phyloP scores from a whole-genome alignment of 1,140 invertebrate species.

The Calephelis nemesis region DNA sequence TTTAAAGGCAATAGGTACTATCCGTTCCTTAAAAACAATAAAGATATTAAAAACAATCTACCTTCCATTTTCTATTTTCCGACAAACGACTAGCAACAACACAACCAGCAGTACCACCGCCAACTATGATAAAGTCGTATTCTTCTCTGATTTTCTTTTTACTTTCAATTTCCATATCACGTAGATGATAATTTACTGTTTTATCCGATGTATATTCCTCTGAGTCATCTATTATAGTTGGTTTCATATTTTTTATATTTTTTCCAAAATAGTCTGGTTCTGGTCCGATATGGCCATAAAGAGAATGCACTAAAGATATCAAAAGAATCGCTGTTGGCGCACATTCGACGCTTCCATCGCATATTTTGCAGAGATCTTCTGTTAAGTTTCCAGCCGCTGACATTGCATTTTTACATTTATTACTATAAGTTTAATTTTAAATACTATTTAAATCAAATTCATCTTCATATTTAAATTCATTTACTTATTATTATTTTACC shows the following conservation, averaged over 20 bases:
- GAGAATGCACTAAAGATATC: slow-evolving; percentile 59
- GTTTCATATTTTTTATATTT: slow-evolving; percentile 27
- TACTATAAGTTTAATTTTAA: slow-evolving; percentile 14
- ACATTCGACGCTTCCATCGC: slow-evolving; percentile 67
- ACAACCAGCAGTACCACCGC: slow-evolving; percentile 64
- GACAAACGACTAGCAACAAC: slow-evolving; percentile 63
- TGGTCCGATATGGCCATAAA: slow-evolving; percentile 59
- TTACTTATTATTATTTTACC: too few relatives aligned
- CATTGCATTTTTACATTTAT: slow-evolving; percentile 57
- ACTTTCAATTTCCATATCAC: neutral
- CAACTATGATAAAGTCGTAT: slow-evolving; percentile 64
- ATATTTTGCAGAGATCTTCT: slow-evolving; percentile 66
- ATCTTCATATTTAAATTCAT: neutral
- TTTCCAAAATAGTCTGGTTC: slow-evolving; percentile 62
- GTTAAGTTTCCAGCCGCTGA: slow-evolving; percentile 53
- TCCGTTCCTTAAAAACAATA: too few relatives aligned
- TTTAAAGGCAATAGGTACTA: too few relatives aligned
- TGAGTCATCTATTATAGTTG: neutral
- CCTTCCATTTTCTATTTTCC: slow-evolving; percentile 69
- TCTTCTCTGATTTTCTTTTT: slow-evolving; percentile 27
- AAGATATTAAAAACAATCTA: slow-evolving; percentile 22
- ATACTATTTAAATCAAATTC: neutral
- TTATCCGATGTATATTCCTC: neutral
- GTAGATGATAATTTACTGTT: neutral
- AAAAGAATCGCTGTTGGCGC: slow-evolving; percentile 68